Conservation (phyloP, 2,113 vertebrate genomes). For the Syrmaticus mikado region DNA sequence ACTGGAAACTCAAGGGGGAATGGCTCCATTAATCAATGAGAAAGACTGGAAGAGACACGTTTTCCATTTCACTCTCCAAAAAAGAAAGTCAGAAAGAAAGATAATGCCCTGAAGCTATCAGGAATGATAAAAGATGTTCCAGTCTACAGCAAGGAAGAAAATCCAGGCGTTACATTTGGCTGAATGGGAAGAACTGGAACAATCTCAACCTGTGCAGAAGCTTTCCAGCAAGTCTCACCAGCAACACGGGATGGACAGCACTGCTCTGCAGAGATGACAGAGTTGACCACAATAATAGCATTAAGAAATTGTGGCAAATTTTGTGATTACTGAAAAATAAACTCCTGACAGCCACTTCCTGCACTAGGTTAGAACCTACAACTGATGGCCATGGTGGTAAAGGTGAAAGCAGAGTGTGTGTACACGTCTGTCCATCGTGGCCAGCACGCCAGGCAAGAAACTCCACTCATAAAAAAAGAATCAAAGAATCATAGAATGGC, state of each 20-base stretch:
- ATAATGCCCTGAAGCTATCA: slow-evolving; percentile 12
- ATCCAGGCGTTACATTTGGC: not conserved
- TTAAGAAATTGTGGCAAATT: not conserved
- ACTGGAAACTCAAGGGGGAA: slow-evolving; percentile 39
- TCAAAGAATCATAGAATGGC: no score
- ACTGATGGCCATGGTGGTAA: not conserved
- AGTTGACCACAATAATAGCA: accelerated
- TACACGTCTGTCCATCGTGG: not conserved
- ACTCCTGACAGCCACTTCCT: not conserved
- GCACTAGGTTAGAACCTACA: not conserved
- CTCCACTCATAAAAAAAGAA: not conserved
- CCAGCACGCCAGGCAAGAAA: not conserved
- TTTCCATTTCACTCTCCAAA: slow-evolving; percentile 58
- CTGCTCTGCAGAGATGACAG: accelerated
- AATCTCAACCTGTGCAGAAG: not conserved
- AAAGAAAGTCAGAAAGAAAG: slow-evolving; percentile 6
- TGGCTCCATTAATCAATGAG: not conserved
- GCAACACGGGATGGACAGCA: accelerated
- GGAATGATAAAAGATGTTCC: slow-evolving; percentile 37
- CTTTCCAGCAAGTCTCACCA: not conserved
- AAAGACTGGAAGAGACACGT: not conserved
- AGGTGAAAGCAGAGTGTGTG: not conserved
- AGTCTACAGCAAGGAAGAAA: not conserved
- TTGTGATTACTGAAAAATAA: accelerated
- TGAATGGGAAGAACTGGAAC: accelerated